phyloP scores from a whole-genome alignment of 2,888 invertebrate species.

The Odontocerum albicorne region DNA sequence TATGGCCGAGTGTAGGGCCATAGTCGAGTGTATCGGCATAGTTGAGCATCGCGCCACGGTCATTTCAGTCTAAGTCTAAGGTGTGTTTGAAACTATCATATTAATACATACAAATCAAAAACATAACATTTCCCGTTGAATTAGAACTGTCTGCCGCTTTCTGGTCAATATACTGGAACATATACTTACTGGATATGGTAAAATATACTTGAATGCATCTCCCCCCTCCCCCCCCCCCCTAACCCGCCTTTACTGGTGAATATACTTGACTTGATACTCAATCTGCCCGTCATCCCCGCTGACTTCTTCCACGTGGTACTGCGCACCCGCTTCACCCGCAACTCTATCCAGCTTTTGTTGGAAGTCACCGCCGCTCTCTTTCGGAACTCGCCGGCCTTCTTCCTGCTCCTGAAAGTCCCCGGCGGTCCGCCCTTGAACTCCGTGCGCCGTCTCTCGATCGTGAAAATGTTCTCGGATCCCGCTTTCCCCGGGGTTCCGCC shows the following conservation, averaged over 20 bases:
- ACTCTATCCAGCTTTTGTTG: neutral
- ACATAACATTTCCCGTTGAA: too few relatives aligned
- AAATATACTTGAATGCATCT: too few relatives aligned
- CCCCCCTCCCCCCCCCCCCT: too few relatives aligned
- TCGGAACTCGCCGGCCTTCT: neutral
- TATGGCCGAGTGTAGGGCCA: too few relatives aligned
- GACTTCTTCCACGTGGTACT: conserved; percentile 10
- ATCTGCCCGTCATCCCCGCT: conserved; percentile 11
- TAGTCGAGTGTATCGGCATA: too few relatives aligned
- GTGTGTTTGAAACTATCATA: too few relatives aligned
- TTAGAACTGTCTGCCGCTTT: too few relatives aligned
- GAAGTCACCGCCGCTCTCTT: neutral
- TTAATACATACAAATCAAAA: too few relatives aligned
- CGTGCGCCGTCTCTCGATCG: neutral
- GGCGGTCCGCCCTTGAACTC: neutral
- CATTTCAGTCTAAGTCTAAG: too few relatives aligned
- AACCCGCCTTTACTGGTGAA: neutral
- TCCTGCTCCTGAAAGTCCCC: neutral
- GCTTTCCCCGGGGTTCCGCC: neutral
- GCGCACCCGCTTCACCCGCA: neutral
- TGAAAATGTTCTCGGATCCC: neutral
- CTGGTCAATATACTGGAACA: too few relatives aligned
- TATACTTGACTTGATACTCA: conserved; percentile 17
- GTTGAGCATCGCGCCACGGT: too few relatives aligned
- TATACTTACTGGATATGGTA: too few relatives aligned